These are phyloP conservation scores for Ceratotherium simum DNA, from an alignment of 2,113 vertebrate genomes.

Conservation along the genomic window DNA sequence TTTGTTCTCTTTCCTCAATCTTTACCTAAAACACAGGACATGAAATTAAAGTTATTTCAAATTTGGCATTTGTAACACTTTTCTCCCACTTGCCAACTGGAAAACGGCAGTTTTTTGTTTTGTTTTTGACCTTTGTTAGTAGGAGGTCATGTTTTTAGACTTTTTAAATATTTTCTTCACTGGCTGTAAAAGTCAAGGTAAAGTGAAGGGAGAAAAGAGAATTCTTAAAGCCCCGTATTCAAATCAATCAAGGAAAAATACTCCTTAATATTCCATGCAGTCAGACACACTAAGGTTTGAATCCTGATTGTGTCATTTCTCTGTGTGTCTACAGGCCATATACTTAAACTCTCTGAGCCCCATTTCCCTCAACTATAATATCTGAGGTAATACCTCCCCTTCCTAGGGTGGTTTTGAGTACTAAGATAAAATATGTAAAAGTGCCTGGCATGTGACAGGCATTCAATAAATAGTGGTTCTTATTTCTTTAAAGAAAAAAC, in stretches of 20 bases:
- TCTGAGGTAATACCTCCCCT: not conserved
- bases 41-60: not conserved
- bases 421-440: not conserved
- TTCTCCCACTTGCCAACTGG: not conserved
- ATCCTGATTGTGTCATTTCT: not conserved
- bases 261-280: not conserved
- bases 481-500: not conserved
- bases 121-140: not conserved
- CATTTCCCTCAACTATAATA: not conserved
- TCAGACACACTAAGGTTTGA: not conserved
- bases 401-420: not conserved
- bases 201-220: not conserved
- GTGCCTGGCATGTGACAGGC: not conserved
- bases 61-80: not conserved
- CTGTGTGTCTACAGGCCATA: not conserved
- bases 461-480: not conserved
- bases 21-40: slow-evolving; percentile 13
- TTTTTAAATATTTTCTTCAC: not conserved
- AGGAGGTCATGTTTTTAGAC: not conserved
- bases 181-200: slow-evolving; percentile 29
- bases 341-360: not conserved
- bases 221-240: not conserved
- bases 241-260: slow-evolving; percentile 20
- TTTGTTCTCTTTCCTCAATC: slow-evolving; percentile 1
- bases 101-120: not conserved